Conservation (phyloP, 2,888 invertebrate species). For the Chirona hameri region DNA sequence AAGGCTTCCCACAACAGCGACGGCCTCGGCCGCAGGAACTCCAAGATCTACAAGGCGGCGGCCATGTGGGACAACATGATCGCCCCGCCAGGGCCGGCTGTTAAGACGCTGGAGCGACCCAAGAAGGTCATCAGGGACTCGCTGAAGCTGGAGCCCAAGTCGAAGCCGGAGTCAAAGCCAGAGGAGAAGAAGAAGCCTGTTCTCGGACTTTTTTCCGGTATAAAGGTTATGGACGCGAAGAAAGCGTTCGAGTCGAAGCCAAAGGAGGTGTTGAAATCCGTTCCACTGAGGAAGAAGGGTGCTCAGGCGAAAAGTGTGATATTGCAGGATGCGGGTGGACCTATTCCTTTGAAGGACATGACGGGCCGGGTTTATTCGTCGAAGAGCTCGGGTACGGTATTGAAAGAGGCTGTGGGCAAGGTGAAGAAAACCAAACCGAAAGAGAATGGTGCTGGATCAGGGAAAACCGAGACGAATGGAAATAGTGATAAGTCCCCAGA, state of each 20-base stretch:
- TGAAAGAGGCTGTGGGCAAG: not conserved
- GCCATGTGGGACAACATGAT: constrained; percentile 39
- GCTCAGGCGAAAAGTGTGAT: constrained; percentile 25
- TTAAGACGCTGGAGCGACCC: constrained; percentile 27
- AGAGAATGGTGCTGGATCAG: not conserved
- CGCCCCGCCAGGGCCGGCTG: not conserved
- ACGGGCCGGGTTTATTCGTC: not conserved
- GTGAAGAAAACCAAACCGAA: not conserved
- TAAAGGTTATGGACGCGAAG: not conserved
- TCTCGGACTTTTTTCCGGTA: not conserved
- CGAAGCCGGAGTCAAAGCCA: not conserved
- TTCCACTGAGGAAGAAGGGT: not conserved
- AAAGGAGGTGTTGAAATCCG: not conserved
- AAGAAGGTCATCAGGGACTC: constrained; percentile 13
- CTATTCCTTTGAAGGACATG: constrained; percentile 3
- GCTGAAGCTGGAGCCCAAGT: not conserved
- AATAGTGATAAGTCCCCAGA: not conserved
- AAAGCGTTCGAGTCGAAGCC: constrained; percentile 7
- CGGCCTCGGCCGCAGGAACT: constrained; percentile 34
- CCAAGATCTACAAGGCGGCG: constrained; percentile 39
- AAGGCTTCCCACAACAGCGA: not conserved
- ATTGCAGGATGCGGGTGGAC: constrained; percentile 9
- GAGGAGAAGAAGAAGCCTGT: constrained; percentile 2
- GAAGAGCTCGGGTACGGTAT: not conserved
- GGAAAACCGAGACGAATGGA: not conserved